Evolutionary conservation across 2,888 invertebrate species (phyloP), one percentile per base, ranked within the genome.

Genomic region (Pachycephus smyrnensis): DNA sequence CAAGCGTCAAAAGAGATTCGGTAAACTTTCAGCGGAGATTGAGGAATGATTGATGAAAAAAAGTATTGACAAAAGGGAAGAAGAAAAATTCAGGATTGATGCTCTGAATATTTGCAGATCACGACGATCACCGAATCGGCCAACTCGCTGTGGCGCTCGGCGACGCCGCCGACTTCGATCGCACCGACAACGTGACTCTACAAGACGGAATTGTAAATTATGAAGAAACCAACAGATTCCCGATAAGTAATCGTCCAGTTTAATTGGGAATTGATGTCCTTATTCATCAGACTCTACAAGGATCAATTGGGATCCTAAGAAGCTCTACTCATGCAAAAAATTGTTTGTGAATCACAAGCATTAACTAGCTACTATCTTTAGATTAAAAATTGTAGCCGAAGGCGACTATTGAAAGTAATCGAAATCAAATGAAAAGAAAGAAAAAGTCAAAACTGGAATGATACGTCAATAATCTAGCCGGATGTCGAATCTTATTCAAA

Each of bases 61-160:
- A 15, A 35, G 15, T 74, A 36, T 30, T 36, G 30, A 36, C 32
- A 35, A 30, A 15, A 3, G 4, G 36, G 4, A 33, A 2, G 12
- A 71, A 23, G 76, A 30, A 68, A 76, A 73, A 68, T 32, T 15
- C 11, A 23, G 15, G 12, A 37, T 73, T 31, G n/a, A n/a, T 71
- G 6, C 37, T 32, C 23, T 36, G 4, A 32, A 35, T 35, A 73
- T 76, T 82, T 82, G 11, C 85, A 90, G 91, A 90, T 90, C 76
- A 88, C 90, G 79, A 90, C 91, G 79, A 90, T 91, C 84, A 90
- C 88, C 76, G 90, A 91, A 80, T 88, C 90, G 32, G 88, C 90
- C 69, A 88, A 84, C 78, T 85, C 89, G 73, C 78, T 87, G 76
- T 90, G 90, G 91, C 89, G 90, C 55, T 85, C 89, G 75, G 89